These are phyloP conservation scores for Malthinus flaveolus DNA, from an alignment of 2,888 invertebrate species.

Conservation along the genomic window DNA sequence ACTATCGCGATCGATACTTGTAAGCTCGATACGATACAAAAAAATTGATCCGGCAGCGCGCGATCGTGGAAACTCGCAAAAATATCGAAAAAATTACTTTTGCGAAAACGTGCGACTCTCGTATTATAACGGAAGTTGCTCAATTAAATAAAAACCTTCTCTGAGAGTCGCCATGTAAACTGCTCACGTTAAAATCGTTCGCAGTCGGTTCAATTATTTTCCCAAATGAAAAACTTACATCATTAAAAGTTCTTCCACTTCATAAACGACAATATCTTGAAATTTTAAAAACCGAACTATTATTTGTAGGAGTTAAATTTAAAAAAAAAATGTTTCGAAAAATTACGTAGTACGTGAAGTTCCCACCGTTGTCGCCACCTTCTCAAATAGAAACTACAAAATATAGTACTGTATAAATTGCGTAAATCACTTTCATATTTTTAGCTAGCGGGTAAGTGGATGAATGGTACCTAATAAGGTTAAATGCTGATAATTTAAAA, in stretches of 20 bases:
- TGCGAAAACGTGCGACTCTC: slow-evolving; percentile 17
- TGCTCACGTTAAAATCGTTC: slow-evolving; percentile 4
- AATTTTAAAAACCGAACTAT: slow-evolving; percentile 36
- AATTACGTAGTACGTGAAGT: slow-evolving; percentile 17
- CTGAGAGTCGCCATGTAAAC: slow-evolving; percentile 21
- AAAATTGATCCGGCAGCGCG: background rate
- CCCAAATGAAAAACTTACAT: slow-evolving; percentile 20
- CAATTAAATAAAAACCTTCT: slow-evolving; percentile 39
- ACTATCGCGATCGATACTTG: slow-evolving; percentile 2
- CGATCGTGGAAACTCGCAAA: background rate
- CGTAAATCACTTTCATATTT: slow-evolving; percentile 33
- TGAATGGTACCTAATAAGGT: slow-evolving; percentile 31
- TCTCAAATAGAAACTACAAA: slow-evolving; percentile 20
- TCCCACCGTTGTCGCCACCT: background rate
- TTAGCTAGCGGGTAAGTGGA: slow-evolving; percentile 34
- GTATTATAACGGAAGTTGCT: slow-evolving; percentile 47
- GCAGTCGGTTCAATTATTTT: slow-evolving; percentile 7
- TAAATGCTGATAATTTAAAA: slow-evolving; percentile 32
- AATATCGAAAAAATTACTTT: background rate
- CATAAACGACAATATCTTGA: slow-evolving; percentile 44
- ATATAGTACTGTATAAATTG: slow-evolving; percentile 20
- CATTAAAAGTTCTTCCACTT: slow-evolving; percentile 42
- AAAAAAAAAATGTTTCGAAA: slow-evolving; percentile 21
- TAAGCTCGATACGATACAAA: slow-evolving; percentile 4
- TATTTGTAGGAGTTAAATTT: slow-evolving; percentile 35